phyloP scores from a whole-genome alignment of 2,113 vertebrate genomes.

The Gymnarchus niloticus region DNA sequence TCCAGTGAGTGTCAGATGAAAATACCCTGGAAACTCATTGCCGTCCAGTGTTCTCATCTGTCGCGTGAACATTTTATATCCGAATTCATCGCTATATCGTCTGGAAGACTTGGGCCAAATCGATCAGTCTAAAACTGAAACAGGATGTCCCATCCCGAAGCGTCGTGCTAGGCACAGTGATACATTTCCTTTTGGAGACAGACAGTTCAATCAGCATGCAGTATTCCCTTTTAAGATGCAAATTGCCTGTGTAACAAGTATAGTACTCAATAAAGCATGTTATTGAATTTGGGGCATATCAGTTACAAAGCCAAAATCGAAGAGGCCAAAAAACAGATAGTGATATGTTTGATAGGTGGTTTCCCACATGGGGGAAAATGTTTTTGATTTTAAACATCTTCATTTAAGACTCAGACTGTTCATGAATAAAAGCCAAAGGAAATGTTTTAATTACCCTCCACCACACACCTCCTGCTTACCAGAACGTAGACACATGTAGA shows the following conservation, averaged over 20 bases:
- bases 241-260: conserved; percentile 10
- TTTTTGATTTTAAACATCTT: neutral
- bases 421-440: neutral
- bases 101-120: conserved; percentile 5
- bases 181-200: conserved; percentile 19
- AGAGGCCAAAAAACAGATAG: conserved; percentile 16
- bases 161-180: conserved; percentile 9
- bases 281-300: conserved; percentile 17
- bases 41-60: neutral
- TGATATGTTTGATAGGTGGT: conserved; percentile 3
- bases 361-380: neutral
- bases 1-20: conserved; percentile 32
- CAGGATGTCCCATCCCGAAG: neutral
- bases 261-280: neutral
- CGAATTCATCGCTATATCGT: conserved; percentile 4
- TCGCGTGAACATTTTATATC: conserved; percentile 6
- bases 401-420: conserved; percentile 1
- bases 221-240: conserved; percentile 11
- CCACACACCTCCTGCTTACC: neutral
- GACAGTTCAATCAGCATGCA: conserved; percentile 21
- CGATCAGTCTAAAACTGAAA: conserved; percentile 4
- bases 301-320: conserved; percentile 15
- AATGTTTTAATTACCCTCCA: conserved; percentile 2
- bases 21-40: neutral
- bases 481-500: neutral